phyloP scores from a whole-genome alignment of 2,888 invertebrate genomes.

The Punctoribates punctum region DNA sequence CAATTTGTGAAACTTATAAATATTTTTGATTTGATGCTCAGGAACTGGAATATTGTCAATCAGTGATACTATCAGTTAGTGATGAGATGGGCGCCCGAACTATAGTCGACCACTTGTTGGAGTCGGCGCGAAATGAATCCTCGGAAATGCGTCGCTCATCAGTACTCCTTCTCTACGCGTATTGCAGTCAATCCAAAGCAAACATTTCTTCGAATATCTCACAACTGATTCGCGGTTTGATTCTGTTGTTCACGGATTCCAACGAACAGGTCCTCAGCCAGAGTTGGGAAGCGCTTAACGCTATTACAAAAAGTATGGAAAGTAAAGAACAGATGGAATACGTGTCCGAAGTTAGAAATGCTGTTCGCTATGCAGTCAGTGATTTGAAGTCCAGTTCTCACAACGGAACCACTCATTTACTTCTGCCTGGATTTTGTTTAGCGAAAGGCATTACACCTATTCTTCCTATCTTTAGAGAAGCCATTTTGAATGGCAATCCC shows the following conservation, averaged over 20 bases:
- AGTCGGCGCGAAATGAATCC: slow-evolving; percentile 64
- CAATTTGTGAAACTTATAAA: background rate
- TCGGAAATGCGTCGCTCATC: slow-evolving; percentile 69
- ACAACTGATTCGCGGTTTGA: slow-evolving; percentile 77
- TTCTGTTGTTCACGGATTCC: slow-evolving; percentile 74
- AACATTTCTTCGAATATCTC: slow-evolving; percentile 75
- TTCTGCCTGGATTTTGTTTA: slow-evolving; percentile 86
- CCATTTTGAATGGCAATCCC: slow-evolving; percentile 87
- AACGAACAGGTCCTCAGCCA: slow-evolving; percentile 77
- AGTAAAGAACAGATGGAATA: slow-evolving; percentile 77
- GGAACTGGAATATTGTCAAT: slow-evolving; percentile 86
- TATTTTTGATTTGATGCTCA: slow-evolving; percentile 51
- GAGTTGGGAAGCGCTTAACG: slow-evolving; percentile 85
- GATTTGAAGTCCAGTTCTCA: slow-evolving; percentile 64
- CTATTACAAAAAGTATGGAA: slow-evolving; percentile 73
- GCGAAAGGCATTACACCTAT: slow-evolving; percentile 92
- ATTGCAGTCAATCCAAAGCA: slow-evolving; percentile 82
- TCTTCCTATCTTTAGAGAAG: slow-evolving; percentile 90
- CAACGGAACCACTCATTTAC: slow-evolving; percentile 52
- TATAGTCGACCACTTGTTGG: slow-evolving; percentile 79
- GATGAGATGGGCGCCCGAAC: slow-evolving; percentile 77
- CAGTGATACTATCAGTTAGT: slow-evolving; percentile 82
- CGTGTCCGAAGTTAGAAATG: slow-evolving; percentile 84
- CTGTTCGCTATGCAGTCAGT: slow-evolving; percentile 81
- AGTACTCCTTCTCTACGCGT: slow-evolving; percentile 79